Evolutionary conservation across 2,888 invertebrate genomes (phyloP).

Genomic region (Sthenelais limicola): DNA sequence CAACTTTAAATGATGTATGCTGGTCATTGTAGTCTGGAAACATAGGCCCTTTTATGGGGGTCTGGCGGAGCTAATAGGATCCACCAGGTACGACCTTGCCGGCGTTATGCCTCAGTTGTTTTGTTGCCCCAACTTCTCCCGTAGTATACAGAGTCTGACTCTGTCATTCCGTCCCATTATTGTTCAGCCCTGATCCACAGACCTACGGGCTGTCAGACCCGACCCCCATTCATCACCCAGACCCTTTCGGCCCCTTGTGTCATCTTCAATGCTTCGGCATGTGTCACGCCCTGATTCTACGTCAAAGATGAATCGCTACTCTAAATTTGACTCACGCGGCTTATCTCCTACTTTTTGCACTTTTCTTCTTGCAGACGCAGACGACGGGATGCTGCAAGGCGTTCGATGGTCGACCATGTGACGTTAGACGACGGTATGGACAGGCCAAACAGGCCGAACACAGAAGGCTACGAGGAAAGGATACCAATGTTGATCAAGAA

Average conservation of each 20-base stretch:
- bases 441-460: constrained; percentile 30
- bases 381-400: constrained; percentile 29
- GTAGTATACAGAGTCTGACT: too few relatives aligned
- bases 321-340: background rate
- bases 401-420: constrained; percentile 37
- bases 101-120: too few relatives aligned
- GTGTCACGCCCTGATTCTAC: constrained; percentile 4
- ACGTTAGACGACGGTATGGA: constrained; percentile 34
- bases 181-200: too few relatives aligned
- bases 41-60: too few relatives aligned
- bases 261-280: constrained; percentile 22
- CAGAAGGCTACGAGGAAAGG: constrained; percentile 38
- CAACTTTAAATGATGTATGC: too few relatives aligned
- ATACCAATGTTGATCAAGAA: constrained; percentile 40
- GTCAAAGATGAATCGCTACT: constrained; percentile 17
- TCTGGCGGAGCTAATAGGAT: too few relatives aligned
- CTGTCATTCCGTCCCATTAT: too few relatives aligned
- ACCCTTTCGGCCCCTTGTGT: background rate
- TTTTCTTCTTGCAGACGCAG: constrained; percentile 25
- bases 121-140: too few relatives aligned
- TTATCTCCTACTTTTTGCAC: background rate
- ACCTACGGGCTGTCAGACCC: too few relatives aligned
- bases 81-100: too few relatives aligned
- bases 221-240: constrained; percentile 20
- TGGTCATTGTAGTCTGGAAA: too few relatives aligned